Conservation (phyloP, 2,113 vertebrate genomes). For the Peromyscus polionotus region DNA sequence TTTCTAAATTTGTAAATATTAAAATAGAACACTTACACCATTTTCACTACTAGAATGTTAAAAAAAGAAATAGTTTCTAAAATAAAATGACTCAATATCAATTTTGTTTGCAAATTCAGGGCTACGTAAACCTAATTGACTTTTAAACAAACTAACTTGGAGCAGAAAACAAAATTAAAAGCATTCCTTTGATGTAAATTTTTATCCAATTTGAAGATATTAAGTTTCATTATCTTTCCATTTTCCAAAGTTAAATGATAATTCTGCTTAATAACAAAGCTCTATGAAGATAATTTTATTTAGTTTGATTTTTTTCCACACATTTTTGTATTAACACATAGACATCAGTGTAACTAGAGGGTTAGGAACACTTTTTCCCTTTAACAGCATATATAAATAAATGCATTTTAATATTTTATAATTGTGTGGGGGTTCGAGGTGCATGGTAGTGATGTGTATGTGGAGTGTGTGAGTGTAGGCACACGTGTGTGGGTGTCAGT, state of each 20-base stretch:
- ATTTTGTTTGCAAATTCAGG: constrained; percentile 60
- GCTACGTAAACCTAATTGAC: constrained; percentile 15
- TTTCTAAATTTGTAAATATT: constrained; percentile 60
- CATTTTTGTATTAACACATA: constrained; percentile 14
- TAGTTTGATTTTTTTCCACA: constrained; percentile 35
- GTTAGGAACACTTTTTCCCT: background rate
- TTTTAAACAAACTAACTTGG: constrained; percentile 65
- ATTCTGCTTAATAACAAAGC: background rate
- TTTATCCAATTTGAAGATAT: constrained; percentile 64
- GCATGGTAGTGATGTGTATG: background rate
- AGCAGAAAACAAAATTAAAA: constrained; percentile 46
- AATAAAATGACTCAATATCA: constrained; percentile 37
- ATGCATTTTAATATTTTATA: background rate
- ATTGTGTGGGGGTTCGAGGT: background rate
- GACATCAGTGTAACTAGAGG: background rate
- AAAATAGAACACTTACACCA: constrained; percentile 22
- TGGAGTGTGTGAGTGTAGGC: background rate
- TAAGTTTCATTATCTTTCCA: constrained; percentile 64
- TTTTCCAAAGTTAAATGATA: constrained; percentile 60
- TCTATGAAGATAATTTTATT: background rate
- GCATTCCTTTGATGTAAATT: background rate
- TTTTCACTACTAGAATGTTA: background rate
- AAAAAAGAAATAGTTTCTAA: constrained; percentile 44
- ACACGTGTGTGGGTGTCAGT: background rate
- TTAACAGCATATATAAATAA: background rate